Base-by-base conservation (phyloP, 2,113 vertebrate genomes). In the Centropristis striata region DNA sequence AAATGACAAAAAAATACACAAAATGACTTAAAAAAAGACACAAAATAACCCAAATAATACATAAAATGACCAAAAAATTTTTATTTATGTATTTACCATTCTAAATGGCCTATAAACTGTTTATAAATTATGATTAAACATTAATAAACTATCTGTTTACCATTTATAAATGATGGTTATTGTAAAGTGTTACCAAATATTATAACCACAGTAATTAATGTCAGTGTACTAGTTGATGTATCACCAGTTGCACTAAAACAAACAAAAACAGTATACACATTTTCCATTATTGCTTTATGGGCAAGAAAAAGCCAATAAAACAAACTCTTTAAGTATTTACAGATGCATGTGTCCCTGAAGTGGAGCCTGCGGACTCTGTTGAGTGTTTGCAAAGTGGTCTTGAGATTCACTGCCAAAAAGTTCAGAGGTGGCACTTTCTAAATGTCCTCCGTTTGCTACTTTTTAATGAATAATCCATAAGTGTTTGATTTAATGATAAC, bases 391-490 rank as follows among this genome's bases (percentile, higher is more conserved):
- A 68, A 66, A 78, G 49, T 37, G 28, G 5, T 64, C 53, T 49
- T 11, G 11, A 49, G 42, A 83, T 78, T 69, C 42, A 66, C 57
- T 28, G 59, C 36, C 57, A 58, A 53, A 69, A 74, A 51, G 68
- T 71, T 82, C 65, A 71, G 72, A 63, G 54, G 64, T 71, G 57
- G 37, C 37, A 58, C 68, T 65, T 65, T 70, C 37, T 51, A 51
- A 83, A 80, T 67, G 70, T 85, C 76, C 65, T 65, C 68, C 46
- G 1, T 80, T 76, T 68, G 60, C 81, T 68, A 36, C 54, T 72
- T 46, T 85, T 86, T 68, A 84, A 86, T 90, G 82, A 76, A 86
- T 81, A 88, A 87, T 84, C 81, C 63, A 74, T 84, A 87, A 78
- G 27, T 41, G 66, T 91, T 88, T 88, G 75, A 77, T 86, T 80